Conservation (phyloP, 1,140 invertebrate genomes). For the Melanaphis sacchari region DNA sequence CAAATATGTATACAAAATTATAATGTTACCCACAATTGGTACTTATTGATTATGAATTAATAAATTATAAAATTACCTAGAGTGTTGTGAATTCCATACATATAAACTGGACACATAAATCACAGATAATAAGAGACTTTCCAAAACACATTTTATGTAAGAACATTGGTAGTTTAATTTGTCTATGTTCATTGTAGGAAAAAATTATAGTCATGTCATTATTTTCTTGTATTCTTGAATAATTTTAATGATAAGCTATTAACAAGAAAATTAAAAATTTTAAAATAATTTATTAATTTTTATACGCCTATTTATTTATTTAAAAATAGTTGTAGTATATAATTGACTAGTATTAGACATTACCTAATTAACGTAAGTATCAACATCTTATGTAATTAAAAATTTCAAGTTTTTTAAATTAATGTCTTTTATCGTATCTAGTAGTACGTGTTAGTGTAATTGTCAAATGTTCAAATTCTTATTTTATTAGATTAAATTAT, state of each 20-base stretch:
- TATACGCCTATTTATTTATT: too few relatives aligned
- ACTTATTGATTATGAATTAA: not conserved
- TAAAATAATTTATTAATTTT: too few relatives aligned
- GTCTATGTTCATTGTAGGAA: not conserved
- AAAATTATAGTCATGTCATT: not conserved
- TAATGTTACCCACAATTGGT: not conserved
- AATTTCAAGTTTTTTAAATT: not conserved
- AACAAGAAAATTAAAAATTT: not conserved
- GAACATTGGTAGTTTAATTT: conserved; percentile 32
- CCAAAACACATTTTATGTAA: conserved; percentile 49
- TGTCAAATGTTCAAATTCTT: not conserved
- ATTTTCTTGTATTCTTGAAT: not conserved
- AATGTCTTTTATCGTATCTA: not conserved
- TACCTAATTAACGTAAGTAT: too few relatives aligned
- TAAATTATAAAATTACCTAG: conserved; percentile 69
- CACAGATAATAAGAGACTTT: conserved; percentile 76
- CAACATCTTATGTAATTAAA: not conserved
- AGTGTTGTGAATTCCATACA: conserved; percentile 77
- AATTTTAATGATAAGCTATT: not conserved
- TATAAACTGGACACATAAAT: conserved; percentile 84
- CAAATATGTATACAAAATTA: not conserved
- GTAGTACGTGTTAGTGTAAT: not conserved
- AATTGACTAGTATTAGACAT: too few relatives aligned
- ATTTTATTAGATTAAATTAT: not conserved
- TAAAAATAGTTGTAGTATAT: too few relatives aligned